Evolutionary conservation across 2,113 vertebrate species (phyloP), one percentile per base, ranked within the genome.

Genomic region (Sterna hirundo): DNA sequence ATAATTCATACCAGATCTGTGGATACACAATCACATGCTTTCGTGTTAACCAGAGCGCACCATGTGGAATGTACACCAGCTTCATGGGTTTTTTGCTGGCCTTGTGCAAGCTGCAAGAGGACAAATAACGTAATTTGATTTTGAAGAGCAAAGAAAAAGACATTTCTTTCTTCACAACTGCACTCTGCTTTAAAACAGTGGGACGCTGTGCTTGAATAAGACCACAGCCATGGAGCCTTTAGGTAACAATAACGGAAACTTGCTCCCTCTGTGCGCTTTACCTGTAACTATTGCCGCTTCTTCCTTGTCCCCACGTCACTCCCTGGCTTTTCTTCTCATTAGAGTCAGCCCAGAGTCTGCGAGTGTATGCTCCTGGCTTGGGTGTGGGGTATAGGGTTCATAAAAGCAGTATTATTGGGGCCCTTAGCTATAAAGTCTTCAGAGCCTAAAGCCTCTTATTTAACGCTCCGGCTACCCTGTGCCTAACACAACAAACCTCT

Each of bases 1-100:
- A 5, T 93, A 94, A 95, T 88, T 95, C 90, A 80, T 72, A 40
- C 58, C 92, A 96, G 96, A 76, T 60, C 82, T 62, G 66, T 47
- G 66, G 66, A 70, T 76, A 55, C 42, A 52, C 40, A 60, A 1
- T 36, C 57, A 38, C 5, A 1, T 75, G 78, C 78, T 76, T 78
- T 71, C 17, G 22, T 32, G 17, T 44, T 83, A 93, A 57, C 57
- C 36, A 30, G 57, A 60, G 90, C 5, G 10, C 72, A 44, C 69
- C 20, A 2, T 29, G 30, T 69, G 87, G 87, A 93, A 76, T 18
- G 66, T 69, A 79, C 78, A 52, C 44, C 81, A 64, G 60, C 64
- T 90, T 81, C 52, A 4, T 34, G 65, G 21, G 1, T 3, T 6
- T 54, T 75, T 76, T 87, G 44, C 75, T 93, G 85, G 15, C 65